Evolutionary conservation across 1,140 invertebrate species (phyloP).

Genomic region (Eulimnadia texana): DNA sequence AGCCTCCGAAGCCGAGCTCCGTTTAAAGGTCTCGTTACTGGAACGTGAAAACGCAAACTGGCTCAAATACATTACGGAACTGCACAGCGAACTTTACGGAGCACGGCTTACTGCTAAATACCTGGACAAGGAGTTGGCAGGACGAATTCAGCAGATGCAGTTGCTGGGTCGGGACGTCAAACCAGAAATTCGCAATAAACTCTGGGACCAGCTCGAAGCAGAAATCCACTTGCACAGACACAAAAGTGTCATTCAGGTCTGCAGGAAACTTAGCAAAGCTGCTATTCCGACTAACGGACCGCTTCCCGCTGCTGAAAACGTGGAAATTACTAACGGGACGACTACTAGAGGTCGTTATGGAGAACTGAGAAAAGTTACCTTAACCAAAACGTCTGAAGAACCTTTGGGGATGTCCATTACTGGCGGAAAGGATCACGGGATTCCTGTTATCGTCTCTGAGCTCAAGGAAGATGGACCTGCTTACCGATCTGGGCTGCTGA

Average conservation of each 20-base stretch:
- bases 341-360: background rate
- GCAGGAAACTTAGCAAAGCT: background rate
- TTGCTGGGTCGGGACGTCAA: slow-evolving; percentile 59
- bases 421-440: slow-evolving; percentile 67
- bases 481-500: slow-evolving; percentile 47
- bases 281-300: slow-evolving; percentile 20
- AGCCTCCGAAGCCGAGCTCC: slow-evolving; percentile 30
- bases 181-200: slow-evolving; percentile 54
- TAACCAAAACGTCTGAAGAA: slow-evolving; percentile 49
- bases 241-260: slow-evolving; percentile 50
- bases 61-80: slow-evolving; percentile 25
- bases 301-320: background rate
- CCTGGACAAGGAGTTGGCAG: slow-evolving; percentile 70
- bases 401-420: slow-evolving; percentile 69
- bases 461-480: slow-evolving; percentile 61
- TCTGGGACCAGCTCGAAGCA: slow-evolving; percentile 72
- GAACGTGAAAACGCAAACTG: slow-evolving; percentile 44
- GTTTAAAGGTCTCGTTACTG: slow-evolving; percentile 48
- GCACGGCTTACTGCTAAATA: slow-evolving; percentile 70
- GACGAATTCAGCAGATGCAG: slow-evolving; percentile 74
- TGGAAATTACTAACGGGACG: background rate
- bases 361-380: slow-evolving; percentile 35
- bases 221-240: slow-evolving; percentile 72
- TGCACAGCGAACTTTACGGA: slow-evolving; percentile 68
- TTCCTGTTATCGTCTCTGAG: slow-evolving; percentile 73